Base-by-base conservation (phyloP, 2,888 invertebrate genomes). In the Phalera bucephala region DNA sequence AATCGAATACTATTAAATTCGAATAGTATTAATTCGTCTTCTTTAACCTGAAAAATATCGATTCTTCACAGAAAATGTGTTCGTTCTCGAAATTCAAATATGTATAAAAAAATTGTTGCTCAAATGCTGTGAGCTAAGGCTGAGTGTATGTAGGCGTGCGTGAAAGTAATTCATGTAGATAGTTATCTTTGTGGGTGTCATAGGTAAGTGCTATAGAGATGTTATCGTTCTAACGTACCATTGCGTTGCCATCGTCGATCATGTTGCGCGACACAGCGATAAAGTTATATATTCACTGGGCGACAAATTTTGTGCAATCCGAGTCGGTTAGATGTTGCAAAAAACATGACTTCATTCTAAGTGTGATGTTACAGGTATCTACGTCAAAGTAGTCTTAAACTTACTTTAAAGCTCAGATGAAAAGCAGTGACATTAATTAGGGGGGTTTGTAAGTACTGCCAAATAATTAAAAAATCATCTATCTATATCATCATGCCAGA, bases 101-200 rank as follows among this genome's bases (percentile, higher is more conserved):
- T 7, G 21, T 21, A 8, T 5, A 21, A 14, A 14, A 27, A 27
- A n/a, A 11, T 7, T n/a, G 48, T 47, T 57, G 47, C 45, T 40
- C 42, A 43, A 37, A 58, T 37, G 28, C 20, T 33, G 34, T 40
- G 48, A n/a, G n/a, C n/a, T n/a, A n/a, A n/a, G n/a, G n/a, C n/a
- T n/a, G n/a, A n/a, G n/a, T 40, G 14, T 9, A 8, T 11, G 19
- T 66, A 58, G 68, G 69, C 53, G 66, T 66, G 29, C 45, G 75
- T 73, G 78, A 81, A 80, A 80, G 80, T 76, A 49, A 64, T 61
- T 61, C 51, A 36, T 45, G 25, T 36, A 36, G 73, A 76, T 76
- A 44, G 45, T 50, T 70, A 74, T 74, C 72, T 35, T 44, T 40
- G 79, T 80, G 71, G 80, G 79, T 74, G 80, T 77, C 66, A 60